A percentile compares a stretch with the other conserved stretches of the same genome.
Conservation (phyloP, 1,140 invertebrate species). For the Drepana arcuata region DNA sequence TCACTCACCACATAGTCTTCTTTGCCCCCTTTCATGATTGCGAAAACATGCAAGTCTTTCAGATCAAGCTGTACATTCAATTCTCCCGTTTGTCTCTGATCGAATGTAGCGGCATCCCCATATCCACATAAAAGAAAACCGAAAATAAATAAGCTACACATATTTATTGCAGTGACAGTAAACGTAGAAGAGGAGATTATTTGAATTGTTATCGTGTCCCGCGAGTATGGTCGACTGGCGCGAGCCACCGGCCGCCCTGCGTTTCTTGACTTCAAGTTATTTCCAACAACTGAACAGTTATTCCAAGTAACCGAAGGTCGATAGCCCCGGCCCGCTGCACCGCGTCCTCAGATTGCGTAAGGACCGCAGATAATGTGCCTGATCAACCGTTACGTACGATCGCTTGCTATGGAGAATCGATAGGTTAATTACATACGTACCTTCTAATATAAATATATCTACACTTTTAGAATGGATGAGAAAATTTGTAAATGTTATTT, state of each 20-base stretch:
- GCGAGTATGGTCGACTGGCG: slow-evolving; percentile 33
- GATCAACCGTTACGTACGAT: slow-evolving; percentile 6
- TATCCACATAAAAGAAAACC: background rate
- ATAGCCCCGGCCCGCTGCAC: slow-evolving; percentile 56
- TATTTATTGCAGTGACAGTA: background rate
- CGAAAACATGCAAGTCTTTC: slow-evolving; percentile 83
- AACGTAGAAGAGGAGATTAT: too few relatives aligned
- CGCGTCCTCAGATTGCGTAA: slow-evolving; percentile 48
- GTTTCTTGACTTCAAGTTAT: slow-evolving; percentile 54
- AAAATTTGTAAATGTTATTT: too few relatives aligned
- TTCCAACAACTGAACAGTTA: slow-evolving; percentile 68
- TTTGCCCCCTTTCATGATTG: slow-evolving; percentile 68
- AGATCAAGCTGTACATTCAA: slow-evolving; percentile 84
- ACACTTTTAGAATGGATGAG: background rate
- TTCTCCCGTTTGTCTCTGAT: slow-evolving; percentile 83
- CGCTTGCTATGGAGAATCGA: background rate
- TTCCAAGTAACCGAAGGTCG: slow-evolving; percentile 67
- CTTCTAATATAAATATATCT: background rate
- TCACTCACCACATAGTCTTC: slow-evolving; percentile 68
- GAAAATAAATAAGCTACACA: background rate
- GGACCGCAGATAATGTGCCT: slow-evolving; percentile 26
- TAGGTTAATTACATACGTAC: background rate
- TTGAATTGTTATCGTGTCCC: slow-evolving; percentile 27
- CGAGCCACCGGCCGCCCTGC: slow-evolving; percentile 26
- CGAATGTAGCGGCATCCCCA: slow-evolving; percentile 55